Percentiles rank a stretch among this genome's conserved stretches.
These are phyloP conservation scores for Scaeva pyrastri DNA, from an alignment of 2,888 invertebrate genomes.

Conservation along the genomic window DNA sequence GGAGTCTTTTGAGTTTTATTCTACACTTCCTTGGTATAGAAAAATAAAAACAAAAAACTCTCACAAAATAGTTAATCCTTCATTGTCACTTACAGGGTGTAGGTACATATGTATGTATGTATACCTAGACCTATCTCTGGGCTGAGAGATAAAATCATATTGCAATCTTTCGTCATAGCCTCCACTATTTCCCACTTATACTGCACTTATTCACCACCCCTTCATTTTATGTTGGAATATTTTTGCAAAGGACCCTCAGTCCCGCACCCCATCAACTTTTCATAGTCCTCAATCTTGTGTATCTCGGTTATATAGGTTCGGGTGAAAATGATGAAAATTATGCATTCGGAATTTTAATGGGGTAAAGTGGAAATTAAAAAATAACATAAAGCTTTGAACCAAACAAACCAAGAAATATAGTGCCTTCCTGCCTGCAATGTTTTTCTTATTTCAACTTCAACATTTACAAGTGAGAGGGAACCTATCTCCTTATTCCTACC, in stretches of 20 bases:
- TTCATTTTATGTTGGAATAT: constrained; percentile 48
- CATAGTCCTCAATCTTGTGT: not conserved
- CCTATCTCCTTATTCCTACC: no score
- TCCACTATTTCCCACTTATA: not conserved
- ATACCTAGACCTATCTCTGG: no score
- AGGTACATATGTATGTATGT: not conserved
- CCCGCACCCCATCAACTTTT: not conserved
- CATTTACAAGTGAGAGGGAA: constrained; percentile 37
- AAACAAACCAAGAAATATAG: constrained; percentile 24
- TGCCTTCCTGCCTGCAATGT: constrained; percentile 30
- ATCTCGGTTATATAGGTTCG: not conserved
- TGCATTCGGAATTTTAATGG: constrained; percentile 72
- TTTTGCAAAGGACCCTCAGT: constrained; percentile 27
- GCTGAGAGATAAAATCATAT: constrained; percentile 11
- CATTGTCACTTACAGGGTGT: constrained; percentile 56
- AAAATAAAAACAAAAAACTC: not conserved
- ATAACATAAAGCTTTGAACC: constrained; percentile 60
- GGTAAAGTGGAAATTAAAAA: constrained; percentile 75
- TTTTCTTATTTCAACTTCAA: constrained; percentile 65
- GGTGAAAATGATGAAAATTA: constrained; percentile 53
- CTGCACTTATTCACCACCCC: not conserved
- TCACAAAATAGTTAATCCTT: constrained; percentile 41
- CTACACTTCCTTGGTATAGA: not conserved
- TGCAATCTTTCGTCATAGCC: constrained; percentile 19
- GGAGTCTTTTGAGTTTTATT: not conserved